Evolutionary conservation across 2,888 invertebrate species (phyloP), one percentile per base, ranked within the genome.

Genomic region (Chromoteleia sp.): DNA sequence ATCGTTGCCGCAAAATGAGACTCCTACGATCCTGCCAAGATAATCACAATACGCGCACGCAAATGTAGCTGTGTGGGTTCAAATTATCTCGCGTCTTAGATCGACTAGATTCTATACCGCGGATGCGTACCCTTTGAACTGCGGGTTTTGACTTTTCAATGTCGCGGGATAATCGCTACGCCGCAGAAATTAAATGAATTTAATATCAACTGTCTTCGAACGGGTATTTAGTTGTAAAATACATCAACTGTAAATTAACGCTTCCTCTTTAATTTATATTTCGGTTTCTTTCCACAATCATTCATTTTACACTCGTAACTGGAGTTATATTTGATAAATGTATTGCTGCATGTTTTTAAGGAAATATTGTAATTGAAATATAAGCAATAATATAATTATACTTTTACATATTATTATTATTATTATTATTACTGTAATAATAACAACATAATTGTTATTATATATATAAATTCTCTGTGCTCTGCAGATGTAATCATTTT

Each of bases 1-100:
- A 84, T 84, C 84, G 80, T 59, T 70, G 74, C 82, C 82, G 17
- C 73, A 81, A 83, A 77, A 82, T 75, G 82, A 83, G 50, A 68
- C 78, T 79, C 79, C 79, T 61, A 73, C 82, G 77, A 77, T 59
- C 59, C 45, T 68, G 19, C 74, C 73, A 56, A 78, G 82, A 81
- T 83, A 84, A 84, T 84, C 78, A 50, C 33, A 41, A 41, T 65
- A 81, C 71, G 73, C 71, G 78, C 61, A 43, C 43, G 30, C n/a
- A 14, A 56, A 41, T 52, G 41, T 14, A 2, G 1, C 43, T 73
- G 74, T 80, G 68, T 80, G 54, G 68, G 79, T 76, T 75, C 25
- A 63, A 75, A 80, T 80, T 76, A 81, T 81, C 59, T 54, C 36
- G 61, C 56, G 36, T 50, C 75, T 80, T 80, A 58, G 61, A 36